Percentiles rank a stretch among this genome's conserved stretches.
These are phyloP conservation scores for Pipistrellus kuhlii DNA, from an alignment of 2,797 vertebrate species.

Conservation along the genomic window DNA sequence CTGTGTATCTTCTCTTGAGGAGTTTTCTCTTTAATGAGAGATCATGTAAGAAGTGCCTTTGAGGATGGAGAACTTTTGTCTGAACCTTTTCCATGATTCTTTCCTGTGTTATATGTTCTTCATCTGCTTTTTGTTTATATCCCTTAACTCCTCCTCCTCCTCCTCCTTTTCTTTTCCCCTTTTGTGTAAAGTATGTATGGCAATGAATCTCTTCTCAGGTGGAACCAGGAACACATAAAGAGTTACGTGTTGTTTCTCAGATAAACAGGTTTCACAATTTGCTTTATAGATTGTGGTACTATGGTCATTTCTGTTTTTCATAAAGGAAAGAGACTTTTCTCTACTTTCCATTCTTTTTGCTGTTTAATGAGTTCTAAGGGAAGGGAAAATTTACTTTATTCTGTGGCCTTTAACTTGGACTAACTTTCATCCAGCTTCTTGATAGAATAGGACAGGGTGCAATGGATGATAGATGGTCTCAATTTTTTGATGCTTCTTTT, in stretches of 20 bases:
- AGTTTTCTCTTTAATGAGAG: neutral
- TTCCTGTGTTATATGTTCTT: neutral
- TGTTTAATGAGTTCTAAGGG: neutral
- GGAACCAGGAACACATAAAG: neutral
- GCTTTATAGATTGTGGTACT: neutral
- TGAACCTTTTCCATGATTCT: neutral
- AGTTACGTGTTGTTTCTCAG: neutral
- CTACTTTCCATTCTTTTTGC: neutral
- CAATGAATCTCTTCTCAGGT: neutral
- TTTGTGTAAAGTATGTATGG: neutral
- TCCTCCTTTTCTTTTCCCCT: neutral
- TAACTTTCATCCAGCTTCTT: neutral
- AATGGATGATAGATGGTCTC: neutral
- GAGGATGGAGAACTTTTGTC: neutral
- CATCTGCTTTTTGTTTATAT: neutral
- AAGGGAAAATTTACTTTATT: neutral
- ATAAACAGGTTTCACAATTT: neutral
- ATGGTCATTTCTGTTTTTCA: neutral
- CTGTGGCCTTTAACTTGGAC: neutral
- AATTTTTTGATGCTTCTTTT: neutral
- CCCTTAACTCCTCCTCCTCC: neutral
- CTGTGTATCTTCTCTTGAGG: neutral
- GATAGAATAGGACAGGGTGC: neutral
- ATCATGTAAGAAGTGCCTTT: neutral
- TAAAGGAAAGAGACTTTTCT: constrained; percentile 17